Percentiles rank a stretch among this genome's conserved stretches.
Evolutionary conservation across 1,140 invertebrate species (phyloP).

Genomic region (Meteorus sp.): DNA sequence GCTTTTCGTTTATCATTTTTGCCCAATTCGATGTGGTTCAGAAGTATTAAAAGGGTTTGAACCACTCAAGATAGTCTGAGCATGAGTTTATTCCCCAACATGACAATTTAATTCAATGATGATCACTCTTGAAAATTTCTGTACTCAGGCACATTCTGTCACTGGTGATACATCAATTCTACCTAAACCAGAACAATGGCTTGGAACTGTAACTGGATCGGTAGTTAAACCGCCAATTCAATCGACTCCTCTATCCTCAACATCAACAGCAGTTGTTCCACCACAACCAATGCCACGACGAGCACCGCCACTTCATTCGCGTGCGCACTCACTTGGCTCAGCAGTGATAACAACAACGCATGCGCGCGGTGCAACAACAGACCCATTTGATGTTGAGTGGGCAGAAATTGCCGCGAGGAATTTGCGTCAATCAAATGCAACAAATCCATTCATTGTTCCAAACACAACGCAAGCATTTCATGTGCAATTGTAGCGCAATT

Average conservation of each 20-base stretch:
- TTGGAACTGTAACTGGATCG: slow-evolving; percentile 70
- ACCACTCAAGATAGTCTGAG: too few relatives aligned
- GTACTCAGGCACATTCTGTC: slow-evolving; percentile 44
- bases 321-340: slow-evolving; percentile 64
- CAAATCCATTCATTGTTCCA: slow-evolving; percentile 55
- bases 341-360: slow-evolving; percentile 45
- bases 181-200: slow-evolving; percentile 77
- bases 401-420: slow-evolving; percentile 63
- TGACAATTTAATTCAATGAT: background rate
- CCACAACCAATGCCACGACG: slow-evolving; percentile 51
- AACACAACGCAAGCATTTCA: slow-evolving; percentile 66
- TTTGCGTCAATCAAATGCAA: slow-evolving; percentile 53
- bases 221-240: slow-evolving; percentile 49
- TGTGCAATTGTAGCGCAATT: slow-evolving; percentile 69
- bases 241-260: too few relatives aligned
- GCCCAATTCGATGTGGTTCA: too few relatives aligned
- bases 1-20: background rate
- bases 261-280: slow-evolving; percentile 27
- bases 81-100: too few relatives aligned
- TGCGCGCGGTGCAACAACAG: slow-evolving; percentile 53
- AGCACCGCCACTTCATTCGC: slow-evolving; percentile 65
- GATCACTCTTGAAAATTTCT: too few relatives aligned
- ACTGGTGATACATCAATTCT: slow-evolving; percentile 48
- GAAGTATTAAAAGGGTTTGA: too few relatives aligned
- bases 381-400: slow-evolving; percentile 89